Percentiles rank a stretch among this genome's conserved stretches.
Conservation (phyloP, 1,140 invertebrate species). For the Meloidogyne exigua region DNA sequence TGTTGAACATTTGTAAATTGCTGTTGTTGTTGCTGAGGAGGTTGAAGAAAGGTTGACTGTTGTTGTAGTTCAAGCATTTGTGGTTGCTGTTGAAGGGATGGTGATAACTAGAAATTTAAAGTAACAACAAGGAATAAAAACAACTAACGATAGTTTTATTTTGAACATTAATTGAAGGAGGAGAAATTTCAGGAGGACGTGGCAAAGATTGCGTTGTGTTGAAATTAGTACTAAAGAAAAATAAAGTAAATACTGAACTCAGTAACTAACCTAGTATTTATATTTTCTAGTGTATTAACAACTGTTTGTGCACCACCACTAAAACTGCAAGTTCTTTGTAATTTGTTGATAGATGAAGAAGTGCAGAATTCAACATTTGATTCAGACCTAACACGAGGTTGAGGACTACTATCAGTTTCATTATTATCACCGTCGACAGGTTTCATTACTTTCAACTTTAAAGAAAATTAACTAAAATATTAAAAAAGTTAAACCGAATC, state of each 20-base stretch:
- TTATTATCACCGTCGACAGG: neutral
- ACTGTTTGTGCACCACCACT: neutral
- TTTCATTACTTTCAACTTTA: neutral
- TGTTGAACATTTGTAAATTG: conserved; percentile 1
- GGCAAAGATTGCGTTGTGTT: neutral
- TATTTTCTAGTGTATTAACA: neutral
- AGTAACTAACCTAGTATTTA: too few species aligned
- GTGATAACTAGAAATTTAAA: neutral
- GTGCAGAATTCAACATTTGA: neutral
- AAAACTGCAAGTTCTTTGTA: conserved; percentile 2
- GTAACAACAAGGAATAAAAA: neutral
- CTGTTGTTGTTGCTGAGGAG: neutral
- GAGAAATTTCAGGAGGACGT: neutral
- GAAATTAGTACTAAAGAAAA: neutral
- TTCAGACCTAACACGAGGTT: neutral
- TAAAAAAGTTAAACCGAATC: neutral
- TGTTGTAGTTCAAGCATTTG: neutral
- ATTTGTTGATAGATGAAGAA: neutral
- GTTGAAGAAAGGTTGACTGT: neutral
- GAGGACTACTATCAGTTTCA: neutral
- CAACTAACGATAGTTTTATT: neutral
- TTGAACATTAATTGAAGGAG: neutral
- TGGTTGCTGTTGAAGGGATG: neutral
- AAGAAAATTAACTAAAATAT: neutral
- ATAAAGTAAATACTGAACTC: too few species aligned